Evolutionary conservation across 2,888 invertebrate species (phyloP).

Genomic region (Teleiodes luculella): DNA sequence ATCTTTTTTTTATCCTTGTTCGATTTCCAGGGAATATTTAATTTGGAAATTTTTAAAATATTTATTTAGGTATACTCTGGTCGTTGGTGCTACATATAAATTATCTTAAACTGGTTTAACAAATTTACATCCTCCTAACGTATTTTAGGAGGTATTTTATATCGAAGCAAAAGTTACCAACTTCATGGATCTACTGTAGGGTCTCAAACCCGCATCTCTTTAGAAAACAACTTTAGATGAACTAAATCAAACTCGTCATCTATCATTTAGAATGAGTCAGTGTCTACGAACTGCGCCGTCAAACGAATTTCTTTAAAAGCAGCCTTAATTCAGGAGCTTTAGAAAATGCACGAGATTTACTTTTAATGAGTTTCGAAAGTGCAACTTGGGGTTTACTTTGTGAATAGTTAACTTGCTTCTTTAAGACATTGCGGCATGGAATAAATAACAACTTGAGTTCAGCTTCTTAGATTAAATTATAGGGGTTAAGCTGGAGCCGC

Average conservation of each 20-base stretch:
- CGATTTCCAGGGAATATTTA: no score
- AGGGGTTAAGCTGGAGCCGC: constrained; percentile 1
- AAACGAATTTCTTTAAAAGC: constrained; percentile 44
- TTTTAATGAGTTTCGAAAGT: constrained; percentile 76
- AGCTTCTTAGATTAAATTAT: constrained; percentile 9
- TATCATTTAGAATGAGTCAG: not conserved
- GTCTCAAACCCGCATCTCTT: not conserved
- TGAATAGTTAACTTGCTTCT: constrained; percentile 50
- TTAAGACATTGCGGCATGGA: constrained; percentile 9
- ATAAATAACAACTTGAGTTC: constrained; percentile 10
- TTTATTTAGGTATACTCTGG: no score
- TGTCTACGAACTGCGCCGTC: not conserved
- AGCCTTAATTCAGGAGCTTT: constrained; percentile 73
- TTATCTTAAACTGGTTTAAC: no score
- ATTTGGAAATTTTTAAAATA: no score
- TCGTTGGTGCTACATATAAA: no score
- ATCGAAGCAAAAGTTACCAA: not conserved
- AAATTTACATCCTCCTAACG: no score
- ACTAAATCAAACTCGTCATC: not conserved
- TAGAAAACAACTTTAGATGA: not conserved
- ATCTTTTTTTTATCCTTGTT: no score
- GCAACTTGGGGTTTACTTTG: constrained; percentile 69
- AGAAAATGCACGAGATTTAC: constrained; percentile 74
- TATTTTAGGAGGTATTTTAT: no score
- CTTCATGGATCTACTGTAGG: not conserved